These are phyloP conservation scores for Neoitamus cyanurus DNA, from an alignment of 2,888 invertebrate species.

Conservation along the genomic window DNA sequence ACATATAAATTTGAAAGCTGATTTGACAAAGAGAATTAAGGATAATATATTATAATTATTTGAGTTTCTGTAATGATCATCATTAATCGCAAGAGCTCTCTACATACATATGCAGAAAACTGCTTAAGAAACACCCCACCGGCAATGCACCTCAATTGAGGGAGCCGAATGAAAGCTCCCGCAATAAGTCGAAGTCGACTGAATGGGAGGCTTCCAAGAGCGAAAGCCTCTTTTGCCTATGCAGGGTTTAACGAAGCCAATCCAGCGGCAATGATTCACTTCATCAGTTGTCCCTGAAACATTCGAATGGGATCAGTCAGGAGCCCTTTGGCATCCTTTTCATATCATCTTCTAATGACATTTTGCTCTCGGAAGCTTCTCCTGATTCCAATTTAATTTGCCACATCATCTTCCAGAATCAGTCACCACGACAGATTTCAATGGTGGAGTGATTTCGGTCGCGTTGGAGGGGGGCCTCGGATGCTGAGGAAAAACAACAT, in stretches of 20 bases:
- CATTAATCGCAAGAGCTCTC: background rate
- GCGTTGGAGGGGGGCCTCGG: background rate
- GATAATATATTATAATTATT: background rate
- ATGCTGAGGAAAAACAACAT: conserved; percentile 12
- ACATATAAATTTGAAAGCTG: too few relatives aligned
- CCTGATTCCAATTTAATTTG: conserved; percentile 28
- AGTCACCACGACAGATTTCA: conserved; percentile 24
- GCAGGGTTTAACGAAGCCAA: conserved; percentile 1
- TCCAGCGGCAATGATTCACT: conserved; percentile 6
- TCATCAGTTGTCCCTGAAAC: background rate
- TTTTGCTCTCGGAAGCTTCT: conserved; percentile 1
- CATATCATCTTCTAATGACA: background rate
- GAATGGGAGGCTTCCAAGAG: background rate
- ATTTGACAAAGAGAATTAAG: background rate
- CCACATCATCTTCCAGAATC: conserved; percentile 38
- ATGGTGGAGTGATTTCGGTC: conserved; percentile 21
- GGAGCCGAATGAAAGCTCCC: background rate
- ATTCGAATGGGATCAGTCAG: conserved; percentile 4
- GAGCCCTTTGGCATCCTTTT: background rate
- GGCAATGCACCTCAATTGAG: background rate
- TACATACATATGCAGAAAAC: too few relatives aligned
- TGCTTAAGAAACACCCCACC: background rate
- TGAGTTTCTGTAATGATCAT: background rate
- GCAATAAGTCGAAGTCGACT: background rate
- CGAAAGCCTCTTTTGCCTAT: background rate